Evolutionary conservation across 2,113 vertebrate species (phyloP), one percentile per base, ranked within the genome.

Genomic region (Lophotis ruficrista): DNA sequence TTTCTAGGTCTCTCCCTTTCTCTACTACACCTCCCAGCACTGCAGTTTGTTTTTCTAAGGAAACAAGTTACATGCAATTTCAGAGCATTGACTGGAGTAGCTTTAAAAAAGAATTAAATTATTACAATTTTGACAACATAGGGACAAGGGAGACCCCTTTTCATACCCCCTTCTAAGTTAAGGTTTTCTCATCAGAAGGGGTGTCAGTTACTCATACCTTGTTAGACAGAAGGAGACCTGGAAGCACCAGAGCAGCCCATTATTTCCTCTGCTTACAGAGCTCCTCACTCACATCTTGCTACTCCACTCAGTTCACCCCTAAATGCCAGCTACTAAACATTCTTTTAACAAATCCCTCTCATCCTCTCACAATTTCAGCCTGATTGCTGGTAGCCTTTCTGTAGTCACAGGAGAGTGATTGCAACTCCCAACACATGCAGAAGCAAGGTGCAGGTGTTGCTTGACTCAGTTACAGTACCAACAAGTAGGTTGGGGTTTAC

Each of bases 251-350:
- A 70, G 1, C 25, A 66, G 9, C 2, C 37, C 6, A 11, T 2
- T 5, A 64, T 2, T 12, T 41, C 30, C 20, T n/a, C 43, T 22
- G 0, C 10, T 68, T 15, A 3, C 1, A 6, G 8, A 54, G 2
- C 11, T 64, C 21, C 35, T 30, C 10, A 6, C 7, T 24, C 38
- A 14, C 15, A 48, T 6, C 14, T 37, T 8, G 2, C 1, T 38
- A 33, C 14, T 31, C 5, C 3, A 0, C 47, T 43, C 2, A 0
- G 6, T 1, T 17, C 35, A 89, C 27, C 12, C 45, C 43, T 22
- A 18, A 70, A 43, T 1, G 15, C 25, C 11, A 60, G 1, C 15
- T 27, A 53, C 4, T 20, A 78, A 75, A 21, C 21, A 48, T 79
- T 8, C 8, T 47, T 38, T 83, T 35, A 73, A 37, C 10, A 51